Conservation (phyloP, 1,140 invertebrate genomes). For the Calephelis virginiensis region DNA sequence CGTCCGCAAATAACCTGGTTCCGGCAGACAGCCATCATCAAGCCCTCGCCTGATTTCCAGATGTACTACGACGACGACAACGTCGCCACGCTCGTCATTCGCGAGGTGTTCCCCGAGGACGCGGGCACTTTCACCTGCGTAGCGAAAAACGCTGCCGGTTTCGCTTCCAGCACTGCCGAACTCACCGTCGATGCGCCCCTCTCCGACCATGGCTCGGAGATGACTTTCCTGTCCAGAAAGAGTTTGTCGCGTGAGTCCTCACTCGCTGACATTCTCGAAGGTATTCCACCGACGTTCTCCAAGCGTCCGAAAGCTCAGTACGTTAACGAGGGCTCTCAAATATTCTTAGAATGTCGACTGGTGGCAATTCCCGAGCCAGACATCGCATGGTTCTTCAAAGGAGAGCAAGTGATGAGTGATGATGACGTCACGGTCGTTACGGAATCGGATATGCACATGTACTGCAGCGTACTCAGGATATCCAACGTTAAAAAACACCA, state of each 20-base stretch:
- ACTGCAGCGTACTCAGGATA: slow-evolving; percentile 89
- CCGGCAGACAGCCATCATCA: slow-evolving; percentile 94
- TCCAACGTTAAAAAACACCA: slow-evolving; percentile 87
- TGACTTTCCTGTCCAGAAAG: slow-evolving; percentile 87
- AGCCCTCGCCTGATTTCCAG: slow-evolving; percentile 93
- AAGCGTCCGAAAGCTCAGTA: slow-evolving; percentile 91
- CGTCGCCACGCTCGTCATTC: slow-evolving; percentile 94
- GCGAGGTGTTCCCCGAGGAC: slow-evolving; percentile 98
- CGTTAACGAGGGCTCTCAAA: slow-evolving; percentile 88
- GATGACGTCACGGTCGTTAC: slow-evolving; percentile 85
- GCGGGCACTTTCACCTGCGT: slow-evolving; percentile 97
- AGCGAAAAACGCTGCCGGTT: slow-evolving; percentile 96
- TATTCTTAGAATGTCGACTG: slow-evolving; percentile 90
- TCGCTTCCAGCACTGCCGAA: slow-evolving; percentile 94
- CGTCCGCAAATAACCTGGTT: slow-evolving; percentile 97
- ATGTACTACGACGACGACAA: slow-evolving; percentile 96
- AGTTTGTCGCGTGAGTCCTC: slow-evolving; percentile 94
- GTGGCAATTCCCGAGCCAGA: slow-evolving; percentile 95
- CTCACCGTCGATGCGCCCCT: slow-evolving; percentile 91
- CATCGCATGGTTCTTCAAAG: slow-evolving; percentile 90
- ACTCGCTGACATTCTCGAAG: slow-evolving; percentile 93
- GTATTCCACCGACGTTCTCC: slow-evolving; percentile 95
- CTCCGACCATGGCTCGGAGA: slow-evolving; percentile 93
- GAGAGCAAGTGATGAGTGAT: slow-evolving; percentile 83
- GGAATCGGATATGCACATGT: slow-evolving; percentile 94